These are phyloP conservation scores for Sylvilagus bachmani DNA, from an alignment of 2,113 vertebrate genomes.

Conservation along the genomic window DNA sequence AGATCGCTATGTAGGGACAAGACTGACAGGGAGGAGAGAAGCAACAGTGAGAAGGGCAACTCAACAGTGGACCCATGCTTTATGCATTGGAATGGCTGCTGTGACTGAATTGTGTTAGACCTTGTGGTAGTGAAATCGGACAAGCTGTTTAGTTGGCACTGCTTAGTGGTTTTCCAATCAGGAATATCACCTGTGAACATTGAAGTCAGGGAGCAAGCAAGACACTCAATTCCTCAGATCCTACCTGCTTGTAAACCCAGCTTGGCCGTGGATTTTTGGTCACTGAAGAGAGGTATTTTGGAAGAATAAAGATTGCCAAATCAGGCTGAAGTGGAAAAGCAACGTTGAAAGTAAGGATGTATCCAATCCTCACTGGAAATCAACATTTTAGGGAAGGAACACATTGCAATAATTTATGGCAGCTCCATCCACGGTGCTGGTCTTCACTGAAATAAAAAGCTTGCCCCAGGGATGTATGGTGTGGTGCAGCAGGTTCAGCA, in stretches of 20 bases:
- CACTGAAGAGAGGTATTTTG: not conserved
- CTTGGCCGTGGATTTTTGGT: not conserved
- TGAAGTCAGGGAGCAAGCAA: not conserved
- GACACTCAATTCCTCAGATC: not conserved
- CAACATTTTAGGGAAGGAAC: not conserved
- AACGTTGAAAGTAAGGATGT: not conserved
- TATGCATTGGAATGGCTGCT: not conserved
- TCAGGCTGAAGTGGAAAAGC: not conserved
- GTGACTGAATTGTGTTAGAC: not conserved
- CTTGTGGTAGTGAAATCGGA: not conserved
- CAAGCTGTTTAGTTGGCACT: not conserved
- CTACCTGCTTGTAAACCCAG: not conserved
- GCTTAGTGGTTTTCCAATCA: not conserved
- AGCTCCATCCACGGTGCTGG: not conserved
- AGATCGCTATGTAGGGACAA: accelerated
- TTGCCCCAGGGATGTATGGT: not conserved
- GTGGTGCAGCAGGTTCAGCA: no score
- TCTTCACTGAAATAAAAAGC: not conserved
- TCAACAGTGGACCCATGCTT: no score
- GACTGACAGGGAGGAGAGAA: not conserved
- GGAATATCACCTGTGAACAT: not conserved
- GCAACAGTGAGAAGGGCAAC: not conserved
- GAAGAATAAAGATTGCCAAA: slow-evolving; percentile 4
- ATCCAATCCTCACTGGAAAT: not conserved
- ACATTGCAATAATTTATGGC: not conserved